A percentile compares a stretch with the other conserved stretches of the same genome.
phyloP scores from a whole-genome alignment of 2,888 invertebrate species.

The Meliscaeva auricollis region DNA sequence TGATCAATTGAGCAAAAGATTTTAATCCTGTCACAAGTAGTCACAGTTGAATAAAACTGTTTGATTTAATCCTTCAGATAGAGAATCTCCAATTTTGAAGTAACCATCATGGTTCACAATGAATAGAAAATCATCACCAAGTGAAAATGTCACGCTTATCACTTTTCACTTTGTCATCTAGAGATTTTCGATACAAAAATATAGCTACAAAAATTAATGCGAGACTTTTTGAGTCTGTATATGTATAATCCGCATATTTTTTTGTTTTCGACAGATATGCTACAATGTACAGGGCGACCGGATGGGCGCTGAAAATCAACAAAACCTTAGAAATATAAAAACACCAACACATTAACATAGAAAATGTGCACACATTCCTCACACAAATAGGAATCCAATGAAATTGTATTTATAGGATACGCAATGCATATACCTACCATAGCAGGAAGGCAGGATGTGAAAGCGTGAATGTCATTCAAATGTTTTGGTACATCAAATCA shows the following conservation, averaged over 20 bases:
- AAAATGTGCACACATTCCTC: constrained; percentile 49
- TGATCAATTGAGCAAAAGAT: constrained; percentile 61
- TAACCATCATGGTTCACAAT: constrained; percentile 55
- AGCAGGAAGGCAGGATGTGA: constrained; percentile 58
- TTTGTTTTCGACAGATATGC: constrained; percentile 49
- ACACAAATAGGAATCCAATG: constrained; percentile 65
- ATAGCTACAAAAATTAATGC: too few species aligned
- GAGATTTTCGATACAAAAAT: constrained; percentile 14
- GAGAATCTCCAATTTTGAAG: constrained; percentile 21
- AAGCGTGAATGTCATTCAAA: constrained; percentile 64
- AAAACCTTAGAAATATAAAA: constrained; percentile 26
- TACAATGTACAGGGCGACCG: constrained; percentile 67
- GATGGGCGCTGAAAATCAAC: constrained; percentile 57
- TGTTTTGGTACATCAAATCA: constrained; percentile 20
- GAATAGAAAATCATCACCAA: constrained; percentile 79
- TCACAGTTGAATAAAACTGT: constrained; percentile 36
- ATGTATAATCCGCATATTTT: too few species aligned
- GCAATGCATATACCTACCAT: neutral
- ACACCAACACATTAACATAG: constrained; percentile 10
- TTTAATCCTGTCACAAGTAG: constrained; percentile 74
- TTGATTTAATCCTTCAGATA: constrained; percentile 48
- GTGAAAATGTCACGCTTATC: constrained; percentile 83
- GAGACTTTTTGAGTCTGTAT: too few species aligned
- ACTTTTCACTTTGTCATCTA: constrained; percentile 77
- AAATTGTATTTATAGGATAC: constrained; percentile 64